Evolutionary conservation across 2,888 invertebrate genomes (phyloP).

Genomic region (Andrena bucephala): DNA sequence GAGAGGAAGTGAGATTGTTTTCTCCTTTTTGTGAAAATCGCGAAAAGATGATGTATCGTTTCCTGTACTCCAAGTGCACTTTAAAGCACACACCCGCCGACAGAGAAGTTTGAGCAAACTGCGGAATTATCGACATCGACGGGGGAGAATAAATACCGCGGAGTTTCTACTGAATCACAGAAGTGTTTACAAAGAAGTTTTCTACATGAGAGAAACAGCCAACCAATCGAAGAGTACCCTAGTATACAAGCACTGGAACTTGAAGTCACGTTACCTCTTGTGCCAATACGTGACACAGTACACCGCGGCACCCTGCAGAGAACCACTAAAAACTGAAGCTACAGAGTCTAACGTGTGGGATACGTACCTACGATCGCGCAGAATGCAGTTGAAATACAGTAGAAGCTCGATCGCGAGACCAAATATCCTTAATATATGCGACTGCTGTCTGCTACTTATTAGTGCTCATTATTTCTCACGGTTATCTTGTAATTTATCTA

Average conservation of each 20-base stretch:
- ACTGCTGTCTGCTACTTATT: not conserved
- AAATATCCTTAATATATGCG: slow-evolving; percentile 1
- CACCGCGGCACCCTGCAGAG: no score
- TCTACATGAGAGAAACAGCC: not conserved
- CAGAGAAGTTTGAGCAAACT: not conserved
- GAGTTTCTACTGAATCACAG: slow-evolving; percentile 3
- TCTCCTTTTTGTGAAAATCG: not conserved
- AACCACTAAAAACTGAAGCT: no score
- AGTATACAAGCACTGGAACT: not conserved
- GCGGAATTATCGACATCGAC: not conserved
- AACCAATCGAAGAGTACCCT: not conserved
- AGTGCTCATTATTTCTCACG: not conserved
- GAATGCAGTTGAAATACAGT: no score
- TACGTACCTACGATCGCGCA: no score
- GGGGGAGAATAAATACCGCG: slow-evolving; percentile 1
- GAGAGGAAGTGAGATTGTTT: no score
- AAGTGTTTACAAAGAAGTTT: not conserved
- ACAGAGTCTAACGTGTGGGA: no score
- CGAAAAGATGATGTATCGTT: not conserved
- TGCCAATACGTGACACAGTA: no score
- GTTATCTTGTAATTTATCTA: not conserved
- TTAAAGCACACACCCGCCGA: not conserved
- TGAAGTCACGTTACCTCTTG: not conserved
- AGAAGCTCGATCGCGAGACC: not conserved
- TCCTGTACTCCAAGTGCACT: not conserved